These are phyloP conservation scores for Manis pentadactyla DNA, from an alignment of 2,797 vertebrate genomes.

Conservation along the genomic window DNA sequence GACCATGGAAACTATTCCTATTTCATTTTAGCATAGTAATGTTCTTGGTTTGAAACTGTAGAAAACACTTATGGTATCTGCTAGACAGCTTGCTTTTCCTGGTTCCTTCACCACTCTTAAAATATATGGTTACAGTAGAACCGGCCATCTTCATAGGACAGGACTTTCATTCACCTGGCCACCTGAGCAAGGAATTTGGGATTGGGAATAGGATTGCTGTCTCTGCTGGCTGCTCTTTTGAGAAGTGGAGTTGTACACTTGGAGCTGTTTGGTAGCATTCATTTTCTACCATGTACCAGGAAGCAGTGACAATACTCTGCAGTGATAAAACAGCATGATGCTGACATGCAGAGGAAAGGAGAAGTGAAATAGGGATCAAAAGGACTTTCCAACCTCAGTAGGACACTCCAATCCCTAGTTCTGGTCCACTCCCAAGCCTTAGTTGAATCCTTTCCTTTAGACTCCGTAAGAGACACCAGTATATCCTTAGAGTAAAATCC, in stretches of 20 bases:
- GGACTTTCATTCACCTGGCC: background rate
- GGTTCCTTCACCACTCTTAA: background rate
- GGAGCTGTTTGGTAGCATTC: background rate
- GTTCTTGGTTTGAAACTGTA: background rate
- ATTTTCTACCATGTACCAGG: background rate
- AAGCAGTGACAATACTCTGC: background rate
- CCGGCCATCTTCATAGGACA: background rate
- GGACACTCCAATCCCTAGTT: background rate
- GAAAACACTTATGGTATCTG: background rate
- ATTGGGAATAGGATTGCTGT: background rate
- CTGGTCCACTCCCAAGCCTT: background rate
- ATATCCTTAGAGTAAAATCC: background rate
- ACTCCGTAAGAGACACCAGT: background rate
- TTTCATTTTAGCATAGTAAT: background rate
- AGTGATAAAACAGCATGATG: background rate
- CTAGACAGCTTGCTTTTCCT: background rate
- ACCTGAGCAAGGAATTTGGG: background rate
- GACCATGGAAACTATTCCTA: background rate
- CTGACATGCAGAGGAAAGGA: background rate
- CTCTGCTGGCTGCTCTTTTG: background rate
- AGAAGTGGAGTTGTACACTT: background rate
- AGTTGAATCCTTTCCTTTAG: background rate
- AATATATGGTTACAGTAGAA: background rate
- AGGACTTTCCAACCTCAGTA: background rate
- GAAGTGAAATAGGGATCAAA: background rate